Evolutionary conservation across 2,113 vertebrate genomes (phyloP), one percentile per base, ranked within the genome.

Genomic region (Brachirus orientalis): DNA sequence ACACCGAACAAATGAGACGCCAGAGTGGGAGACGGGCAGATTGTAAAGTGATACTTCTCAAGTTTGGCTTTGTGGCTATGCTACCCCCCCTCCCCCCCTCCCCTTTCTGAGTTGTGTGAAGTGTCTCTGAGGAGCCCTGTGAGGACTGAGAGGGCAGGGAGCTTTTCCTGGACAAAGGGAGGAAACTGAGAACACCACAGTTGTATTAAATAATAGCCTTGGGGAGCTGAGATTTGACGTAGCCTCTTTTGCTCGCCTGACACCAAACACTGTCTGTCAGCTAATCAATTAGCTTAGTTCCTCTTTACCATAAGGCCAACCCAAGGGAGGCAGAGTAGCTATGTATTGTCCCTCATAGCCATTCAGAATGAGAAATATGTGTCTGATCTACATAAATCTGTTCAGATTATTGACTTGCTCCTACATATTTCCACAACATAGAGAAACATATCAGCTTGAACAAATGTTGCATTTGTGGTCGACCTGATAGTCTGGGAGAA

Each of bases 1-100:
- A 85, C 82, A 87, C 82, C 80, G 84, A 92, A 89, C 88, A 91
- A 91, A 91, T 89, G 83, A 88, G 86, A 90, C 68, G 81, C 86
- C 86, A 77, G 86, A 79, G 80, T 61, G 80, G 74, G 84, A 86
- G 84, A 89, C 62, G 48, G 82, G 80, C 80, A 80, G 84, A 91
- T 88, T 82, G 89, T 79, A 90, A 93, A 92, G 86, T 84, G 87
- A 92, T 92, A 92, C 81, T 80, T 86, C 85, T 90, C 78, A 79
- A 82, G 77, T 87, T 77, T 67, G 77, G 87, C 85, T 88, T 84
- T 82, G 83, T 88, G 80, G 82, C 75, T 65, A 65, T 75, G 65
- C 81, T 85, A 72, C 69, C 33, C 44, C 64, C 67, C 20, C 65
- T 18, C 70, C 22, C 22, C 22, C 22, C 22, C 69, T 66, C n/a